Base-by-base conservation (phyloP, 2,888 invertebrate species). In the Brachynemurus nebulosus region DNA sequence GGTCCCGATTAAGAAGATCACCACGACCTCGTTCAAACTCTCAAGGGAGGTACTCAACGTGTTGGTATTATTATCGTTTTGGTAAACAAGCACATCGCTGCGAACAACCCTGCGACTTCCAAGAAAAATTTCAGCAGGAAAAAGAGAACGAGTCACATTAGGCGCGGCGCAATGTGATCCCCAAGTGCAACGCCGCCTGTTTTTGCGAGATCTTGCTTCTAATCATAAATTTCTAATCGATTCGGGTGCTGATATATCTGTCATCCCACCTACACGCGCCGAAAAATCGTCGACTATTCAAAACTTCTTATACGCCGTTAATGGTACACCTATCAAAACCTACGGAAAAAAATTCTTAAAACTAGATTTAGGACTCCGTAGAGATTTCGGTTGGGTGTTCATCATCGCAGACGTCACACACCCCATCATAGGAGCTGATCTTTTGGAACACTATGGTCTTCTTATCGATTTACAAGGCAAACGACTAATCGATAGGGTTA, bases 361-460 rank as follows among this genome's bases (percentile, higher is more conserved):
- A 48, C 47, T 50, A 34, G 45, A 48, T 14, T 39, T 48, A 1
- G 48, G 52, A 37, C 53, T 54, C 27, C 54, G 51, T 2, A 47
- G 50, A 5, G 38, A 45, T 6, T 53, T 52, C 30, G 36, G 23
- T 5, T 53, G 53, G 53, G 48, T 45, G 17, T 54, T 55, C 35
- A 45, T 49, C 18, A 38, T 53, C 16, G 53, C 52, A 1, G 50
- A 55, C 2, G 52, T 55, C 2, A 35, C 48, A 1, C n/a, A 42
- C 12, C 50, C 53, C 21, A 54, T 53, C 17, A 47, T 52, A 2
- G 51, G 52, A 2, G 51, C 52, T 1, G 54, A 55, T 34, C 48
- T 51, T 20, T 35, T 51, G 16, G 27, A 36, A 8, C 44, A 46
- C 39, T 47, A 41, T 27, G 51, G 45, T 7, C 40, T 50, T 7